Evolutionary conservation across 2,888 invertebrate species (phyloP).

Genomic region (Drosophila vallismaia): DNA sequence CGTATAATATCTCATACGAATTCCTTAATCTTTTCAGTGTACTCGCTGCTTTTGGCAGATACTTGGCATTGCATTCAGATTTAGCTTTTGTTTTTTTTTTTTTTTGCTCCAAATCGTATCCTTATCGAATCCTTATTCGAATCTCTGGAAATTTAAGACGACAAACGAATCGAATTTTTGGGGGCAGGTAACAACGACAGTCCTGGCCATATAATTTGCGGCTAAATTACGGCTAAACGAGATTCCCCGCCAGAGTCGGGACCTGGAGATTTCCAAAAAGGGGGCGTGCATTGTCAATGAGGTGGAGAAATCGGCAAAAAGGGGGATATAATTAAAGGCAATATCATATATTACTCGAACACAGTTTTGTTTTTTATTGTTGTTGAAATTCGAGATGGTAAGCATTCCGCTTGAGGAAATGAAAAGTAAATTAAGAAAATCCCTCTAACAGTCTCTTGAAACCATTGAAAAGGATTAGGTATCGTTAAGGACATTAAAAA

Average conservation of each 20-base stretch:
- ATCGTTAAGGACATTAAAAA: conserved; percentile 39
- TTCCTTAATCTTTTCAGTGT: conserved; percentile 3
- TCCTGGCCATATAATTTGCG: conserved; percentile 37
- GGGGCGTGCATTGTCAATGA: conserved; percentile 44
- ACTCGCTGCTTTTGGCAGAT: neutral
- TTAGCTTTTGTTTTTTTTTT: conserved; percentile 38
- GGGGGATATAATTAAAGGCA: conserved; percentile 46
- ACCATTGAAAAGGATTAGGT: conserved; percentile 30
- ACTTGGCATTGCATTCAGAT: conserved; percentile 21
- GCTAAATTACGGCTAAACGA: conserved; percentile 48
- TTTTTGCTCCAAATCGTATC: conserved; percentile 20
- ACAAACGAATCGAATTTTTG: conserved; percentile 22
- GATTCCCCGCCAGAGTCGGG: conserved; percentile 21
- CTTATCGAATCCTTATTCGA: conserved; percentile 2
- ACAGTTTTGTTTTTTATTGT: conserved; percentile 9
- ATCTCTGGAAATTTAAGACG: conserved; percentile 50
- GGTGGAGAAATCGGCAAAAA: conserved; percentile 32
- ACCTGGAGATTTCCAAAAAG: conserved; percentile 5
- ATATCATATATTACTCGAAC: conserved; percentile 27
- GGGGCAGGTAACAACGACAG: conserved; percentile 18
- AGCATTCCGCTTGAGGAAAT: conserved; percentile 7
- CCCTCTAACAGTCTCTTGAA: neutral
- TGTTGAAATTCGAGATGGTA: conserved; percentile 24
- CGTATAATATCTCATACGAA: no score
- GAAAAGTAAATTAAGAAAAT: conserved; percentile 4